phyloP scores from a whole-genome alignment of 1,140 invertebrate species.

The Pachyrhynchus sulphureomaculatus region DNA sequence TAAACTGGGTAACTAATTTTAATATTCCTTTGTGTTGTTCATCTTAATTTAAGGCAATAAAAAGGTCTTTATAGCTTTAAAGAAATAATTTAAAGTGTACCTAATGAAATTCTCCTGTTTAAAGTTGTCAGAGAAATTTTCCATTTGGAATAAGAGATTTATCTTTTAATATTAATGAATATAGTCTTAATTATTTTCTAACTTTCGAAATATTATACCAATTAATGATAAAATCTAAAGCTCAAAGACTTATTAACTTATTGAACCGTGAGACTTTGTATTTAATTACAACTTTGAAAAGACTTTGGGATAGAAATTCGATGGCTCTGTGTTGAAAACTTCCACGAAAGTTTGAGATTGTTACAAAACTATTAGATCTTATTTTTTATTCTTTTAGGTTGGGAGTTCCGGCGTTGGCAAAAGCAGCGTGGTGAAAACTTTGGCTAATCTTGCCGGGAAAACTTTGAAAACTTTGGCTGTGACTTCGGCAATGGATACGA shows the following conservation, averaged over 20 bases:
- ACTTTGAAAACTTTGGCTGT: slow-evolving; percentile 78
- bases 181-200: not conserved
- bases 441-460: slow-evolving; percentile 74
- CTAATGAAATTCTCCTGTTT: too few relatives aligned
- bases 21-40: too few relatives aligned
- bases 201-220: too few relatives aligned
- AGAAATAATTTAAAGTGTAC: too few relatives aligned
- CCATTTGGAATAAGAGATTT: too few relatives aligned
- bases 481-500: slow-evolving; percentile 92
- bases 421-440: slow-evolving; percentile 72
- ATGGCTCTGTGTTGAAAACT: slow-evolving; percentile 1
- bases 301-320: not conserved
- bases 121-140: too few relatives aligned
- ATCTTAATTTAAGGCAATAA: too few relatives aligned
- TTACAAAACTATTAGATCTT: slow-evolving; percentile 2
- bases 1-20: too few relatives aligned
- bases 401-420: slow-evolving; percentile 82
- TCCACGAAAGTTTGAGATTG: not conserved
- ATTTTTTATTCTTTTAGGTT: slow-evolving; percentile 57
- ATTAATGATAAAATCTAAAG: too few relatives aligned
- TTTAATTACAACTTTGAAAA: not conserved
- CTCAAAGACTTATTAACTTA: not conserved
- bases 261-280: not conserved
- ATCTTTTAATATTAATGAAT: not conserved
- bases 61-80: too few relatives aligned